These are phyloP conservation scores for Antheraea mylitta DNA, from an alignment of 1,140 invertebrate species.

Conservation along the genomic window DNA sequence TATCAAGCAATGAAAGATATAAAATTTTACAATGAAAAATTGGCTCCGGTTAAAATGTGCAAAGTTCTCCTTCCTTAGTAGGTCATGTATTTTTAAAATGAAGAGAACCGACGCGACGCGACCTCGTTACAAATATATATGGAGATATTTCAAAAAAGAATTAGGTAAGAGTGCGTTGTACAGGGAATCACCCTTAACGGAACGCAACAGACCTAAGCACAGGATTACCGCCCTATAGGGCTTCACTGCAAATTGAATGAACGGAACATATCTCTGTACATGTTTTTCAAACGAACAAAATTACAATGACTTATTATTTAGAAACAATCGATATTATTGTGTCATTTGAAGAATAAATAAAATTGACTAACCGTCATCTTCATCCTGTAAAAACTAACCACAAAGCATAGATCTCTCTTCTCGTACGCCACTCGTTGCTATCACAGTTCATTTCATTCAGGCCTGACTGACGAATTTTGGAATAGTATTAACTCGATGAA, in stretches of 20 bases:
- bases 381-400: too few relatives aligned
- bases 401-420: too few relatives aligned
- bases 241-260: constrained; percentile 74
- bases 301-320: constrained; percentile 28
- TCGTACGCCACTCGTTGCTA: too few relatives aligned
- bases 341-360: not conserved
- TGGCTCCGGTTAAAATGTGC: not conserved
- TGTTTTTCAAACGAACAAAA: constrained; percentile 32
- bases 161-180: constrained; percentile 22
- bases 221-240: constrained; percentile 68
- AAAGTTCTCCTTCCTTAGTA: constrained; percentile 1
- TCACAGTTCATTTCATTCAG: too few relatives aligned
- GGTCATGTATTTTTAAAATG: constrained; percentile 2
- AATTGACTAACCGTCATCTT: not conserved
- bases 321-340: not conserved
- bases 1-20: not conserved
- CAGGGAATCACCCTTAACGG: constrained; percentile 48
- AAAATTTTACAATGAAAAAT: not conserved
- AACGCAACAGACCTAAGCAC: constrained; percentile 65
- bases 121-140: not conserved
- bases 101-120: not conserved
- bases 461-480: too few relatives aligned
- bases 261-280: constrained; percentile 45
- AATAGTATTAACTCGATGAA: too few relatives aligned
- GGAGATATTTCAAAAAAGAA: constrained; percentile 17